phyloP scores from a whole-genome alignment of 2,888 invertebrate species.

The Cephus pygmeus region DNA sequence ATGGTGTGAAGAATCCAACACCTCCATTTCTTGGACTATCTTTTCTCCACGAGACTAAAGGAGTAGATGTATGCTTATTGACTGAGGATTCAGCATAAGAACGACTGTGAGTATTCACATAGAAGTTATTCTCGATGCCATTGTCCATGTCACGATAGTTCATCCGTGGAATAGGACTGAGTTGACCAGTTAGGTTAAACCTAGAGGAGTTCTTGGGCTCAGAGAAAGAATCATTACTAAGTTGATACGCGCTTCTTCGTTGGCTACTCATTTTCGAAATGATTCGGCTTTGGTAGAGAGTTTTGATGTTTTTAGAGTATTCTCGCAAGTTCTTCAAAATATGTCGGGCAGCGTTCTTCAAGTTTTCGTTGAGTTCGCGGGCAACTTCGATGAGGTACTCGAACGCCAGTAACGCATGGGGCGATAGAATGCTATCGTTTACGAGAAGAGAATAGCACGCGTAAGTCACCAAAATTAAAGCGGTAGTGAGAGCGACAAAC shows the following conservation, averaged over 20 bases:
- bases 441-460: conserved; percentile 53
- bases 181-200: conserved; percentile 32
- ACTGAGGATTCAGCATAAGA: conserved; percentile 9
- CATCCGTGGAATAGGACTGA: conserved; percentile 44
- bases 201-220: conserved; percentile 29
- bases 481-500: conserved; percentile 46
- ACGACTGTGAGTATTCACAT: conserved; percentile 12
- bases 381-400: conserved; percentile 33
- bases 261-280: conserved; percentile 40
- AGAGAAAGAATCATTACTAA: conserved; percentile 42
- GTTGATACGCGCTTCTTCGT: conserved; percentile 44
- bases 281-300: conserved; percentile 19
- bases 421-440: conserved; percentile 55
- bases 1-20: conserved; percentile 18
- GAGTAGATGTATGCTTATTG: conserved; percentile 46
- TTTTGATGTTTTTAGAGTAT: background rate
- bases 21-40: conserved; percentile 39
- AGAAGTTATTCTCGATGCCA: conserved; percentile 19
- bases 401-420: conserved; percentile 42
- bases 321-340: background rate
- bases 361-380: conserved; percentile 26
- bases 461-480: conserved; percentile 50
- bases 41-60: conserved; percentile 34
- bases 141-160: background rate
- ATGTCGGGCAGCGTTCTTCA: background rate